These are phyloP conservation scores for Hylia prasina DNA, from an alignment of 2,113 vertebrate species.

Conservation along the genomic window DNA sequence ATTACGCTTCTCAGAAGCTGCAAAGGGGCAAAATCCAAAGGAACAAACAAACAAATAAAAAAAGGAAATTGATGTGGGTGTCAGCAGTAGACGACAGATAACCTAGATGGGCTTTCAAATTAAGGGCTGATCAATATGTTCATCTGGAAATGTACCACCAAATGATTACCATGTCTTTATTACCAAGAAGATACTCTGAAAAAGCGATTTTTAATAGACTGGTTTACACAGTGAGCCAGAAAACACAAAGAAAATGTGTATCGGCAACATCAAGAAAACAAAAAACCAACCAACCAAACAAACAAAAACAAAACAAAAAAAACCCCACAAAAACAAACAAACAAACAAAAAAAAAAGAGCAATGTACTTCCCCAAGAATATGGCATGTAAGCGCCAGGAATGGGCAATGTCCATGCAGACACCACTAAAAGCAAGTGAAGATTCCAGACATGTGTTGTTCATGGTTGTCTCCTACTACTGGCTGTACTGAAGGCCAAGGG, in stretches of 20 bases:
- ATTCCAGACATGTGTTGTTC: background rate
- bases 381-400: background rate
- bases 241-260: fast-evolving
- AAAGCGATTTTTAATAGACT: background rate
- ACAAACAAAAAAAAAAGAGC: background rate
- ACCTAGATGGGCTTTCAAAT: background rate
- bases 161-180: background rate
- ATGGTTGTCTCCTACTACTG: background rate
- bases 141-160: background rate
- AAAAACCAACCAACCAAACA: too few relatives aligned
- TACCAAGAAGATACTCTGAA: background rate
- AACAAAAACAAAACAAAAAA: too few relatives aligned
- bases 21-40: background rate
- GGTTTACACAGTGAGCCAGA: background rate
- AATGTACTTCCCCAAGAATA: too few relatives aligned
- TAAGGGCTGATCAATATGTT: background rate
- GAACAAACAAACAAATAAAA: background rate
- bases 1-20: background rate
- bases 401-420: fast-evolving
- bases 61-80: background rate
- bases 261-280: background rate
- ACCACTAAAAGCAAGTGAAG: background rate
- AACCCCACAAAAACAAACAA: fast-evolving
- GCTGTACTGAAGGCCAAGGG: background rate
- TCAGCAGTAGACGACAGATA: background rate